Base-by-base conservation (phyloP, 1,140 invertebrate genomes). In the Leptinotarsa texana region DNA sequence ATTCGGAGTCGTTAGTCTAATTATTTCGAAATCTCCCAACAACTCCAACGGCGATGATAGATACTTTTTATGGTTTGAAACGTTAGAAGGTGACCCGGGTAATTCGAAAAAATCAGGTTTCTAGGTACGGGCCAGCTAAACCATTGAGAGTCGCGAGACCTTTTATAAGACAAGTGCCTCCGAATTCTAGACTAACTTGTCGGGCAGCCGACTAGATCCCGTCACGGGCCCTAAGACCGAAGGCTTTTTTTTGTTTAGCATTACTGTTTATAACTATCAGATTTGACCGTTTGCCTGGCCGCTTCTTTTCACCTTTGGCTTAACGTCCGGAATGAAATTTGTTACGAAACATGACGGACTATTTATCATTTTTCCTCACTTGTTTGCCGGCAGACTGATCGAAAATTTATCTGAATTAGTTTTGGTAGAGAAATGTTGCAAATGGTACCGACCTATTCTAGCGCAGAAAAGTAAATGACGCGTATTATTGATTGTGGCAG, bases 221-320 rank as follows among this genome's bases (percentile, higher is more conserved):
- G 17, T 17, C 17, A 21, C 21, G 63, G 63, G 63, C 63, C 63
- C 63, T 65, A 65, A 65, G 21, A 27, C 18, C 63, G 11, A 57
- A 57, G 4, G 63, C 18, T 22, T 65, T 65, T 62, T 65, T 65
- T 65, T 65, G 18, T 65, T 65, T 27, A 22, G 13, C 21, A 65
- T 65, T 65, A 65, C 63, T 65, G 24, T 65, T 21, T 22, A 65
- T 65, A 65, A 65, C 63, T 65, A 65, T 65, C 17, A 65, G 63
- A 65, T 65, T 65, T 65, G 63, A 65, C 63, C 63, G 63, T 65
- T 65, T 65, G 63, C 21, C 63, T n/a, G 21, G 63, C 63, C 63
- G 63, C 63, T 65, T 21, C 63, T 65, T 65, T 65, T 65, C 63
- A 65, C 5, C 24, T 65, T 65, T 65, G 63, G 24, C 63, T 65